phyloP scores from a whole-genome alignment of 2,113 vertebrate genomes.

The Oceanites oceanicus region DNA sequence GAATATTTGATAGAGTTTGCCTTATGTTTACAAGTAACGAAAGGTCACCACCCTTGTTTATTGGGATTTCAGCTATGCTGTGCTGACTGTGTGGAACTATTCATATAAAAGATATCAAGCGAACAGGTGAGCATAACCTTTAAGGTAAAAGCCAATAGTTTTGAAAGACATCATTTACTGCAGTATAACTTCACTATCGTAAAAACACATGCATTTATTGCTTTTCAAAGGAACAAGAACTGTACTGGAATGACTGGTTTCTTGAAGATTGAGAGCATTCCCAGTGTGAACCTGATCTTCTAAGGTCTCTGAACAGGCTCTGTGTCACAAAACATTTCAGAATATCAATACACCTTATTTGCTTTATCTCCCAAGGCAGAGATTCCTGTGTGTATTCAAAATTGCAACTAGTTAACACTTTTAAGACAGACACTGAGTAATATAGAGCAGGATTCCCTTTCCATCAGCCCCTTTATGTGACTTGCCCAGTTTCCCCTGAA shows the following conservation, averaged over 20 bases:
- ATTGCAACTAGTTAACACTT: neutral
- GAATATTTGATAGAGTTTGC: constrained; percentile 61
- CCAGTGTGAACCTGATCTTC: neutral
- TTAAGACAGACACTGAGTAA: neutral
- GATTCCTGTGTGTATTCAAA: neutral
- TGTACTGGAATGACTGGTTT: neutral
- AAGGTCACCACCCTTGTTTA: constrained; percentile 61
- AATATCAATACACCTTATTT: neutral
- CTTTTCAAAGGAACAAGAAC: neutral
- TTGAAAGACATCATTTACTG: neutral
- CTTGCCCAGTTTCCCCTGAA: neutral
- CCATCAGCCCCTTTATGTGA: neutral
- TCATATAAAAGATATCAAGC: constrained; percentile 7
- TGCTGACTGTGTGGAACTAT: neutral
- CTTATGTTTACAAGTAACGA: constrained; percentile 35
- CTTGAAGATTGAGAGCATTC: neutral
- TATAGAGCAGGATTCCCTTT: neutral
- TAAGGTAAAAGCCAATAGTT: constrained; percentile 19
- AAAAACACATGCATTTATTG: neutral
- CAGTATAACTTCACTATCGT: neutral
- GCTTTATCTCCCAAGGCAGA: neutral
- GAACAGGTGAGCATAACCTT: constrained; percentile 43
- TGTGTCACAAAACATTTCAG: neutral
- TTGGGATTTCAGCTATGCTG: constrained; percentile 23
- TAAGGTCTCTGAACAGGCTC: neutral